Evolutionary conservation across 2,888 invertebrate genomes (phyloP), one percentile per base, ranked within the genome.

Genomic region (Phlogophora meticulosa): DNA sequence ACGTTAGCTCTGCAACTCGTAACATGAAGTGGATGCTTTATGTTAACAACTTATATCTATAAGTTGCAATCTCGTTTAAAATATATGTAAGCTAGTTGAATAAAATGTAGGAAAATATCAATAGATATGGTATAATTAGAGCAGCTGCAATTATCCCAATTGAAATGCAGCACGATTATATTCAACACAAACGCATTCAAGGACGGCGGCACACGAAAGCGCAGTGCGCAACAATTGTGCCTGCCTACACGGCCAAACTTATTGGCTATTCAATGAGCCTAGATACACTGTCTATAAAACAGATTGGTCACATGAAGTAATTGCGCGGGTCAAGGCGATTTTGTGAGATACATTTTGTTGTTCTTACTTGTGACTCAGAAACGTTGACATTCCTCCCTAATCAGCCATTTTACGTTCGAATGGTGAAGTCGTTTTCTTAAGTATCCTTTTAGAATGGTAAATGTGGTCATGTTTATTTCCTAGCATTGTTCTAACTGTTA

Each of bases 131-230:
- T 38, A 65, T 70, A 76, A 76, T 76, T 77, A 73, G 77, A 69
- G 75, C 65, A 56, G n/a, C n/a, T n/a, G 53, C 52, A 72, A 78
- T 79, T 82, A 70, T 48, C 48, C 68, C 72, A 76, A 91, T 88
- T 91, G 86, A 86, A 87, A 88, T 86, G 85, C 85, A 74, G 64
- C 82, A 67, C 73, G 80, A 78, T 80, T 83, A 80, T 80, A 85
- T 85, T 77, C 81, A 65, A 70, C 58, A 46, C 64, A 86, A 87
- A 85, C 85, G 82, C 84, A 83, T 75, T 81, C 89, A 90, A 92
- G 90, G 91, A 88, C 90, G 81, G 65, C 48, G 55, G 52, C 71
- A 78, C 78, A 80, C 67, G 78, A 84, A 84, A 83, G 80, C 75
- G 71, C 69, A 74, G 63, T 48, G 64, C 67, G 72, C 67, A 74